Percentiles rank a stretch among this genome's conserved stretches.
These are phyloP conservation scores for Tipula unca DNA, from an alignment of 2,888 invertebrate species.

Conservation along the genomic window DNA sequence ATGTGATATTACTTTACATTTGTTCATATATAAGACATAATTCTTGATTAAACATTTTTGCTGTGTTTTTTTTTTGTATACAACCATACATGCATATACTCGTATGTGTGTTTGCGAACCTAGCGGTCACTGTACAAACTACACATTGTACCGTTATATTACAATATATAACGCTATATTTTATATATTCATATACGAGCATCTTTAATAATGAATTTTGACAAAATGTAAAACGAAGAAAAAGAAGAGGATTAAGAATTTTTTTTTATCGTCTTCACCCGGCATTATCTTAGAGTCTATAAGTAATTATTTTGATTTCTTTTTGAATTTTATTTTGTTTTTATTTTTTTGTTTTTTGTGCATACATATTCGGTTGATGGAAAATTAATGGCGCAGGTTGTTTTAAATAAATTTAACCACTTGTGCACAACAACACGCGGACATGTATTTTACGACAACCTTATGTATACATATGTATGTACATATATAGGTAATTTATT, in stretches of 20 bases:
- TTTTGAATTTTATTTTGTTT: neutral
- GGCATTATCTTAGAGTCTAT: neutral
- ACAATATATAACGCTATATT: neutral
- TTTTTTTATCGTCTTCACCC: neutral
- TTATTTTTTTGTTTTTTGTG: neutral
- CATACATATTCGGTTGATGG: neutral
- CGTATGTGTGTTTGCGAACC: neutral
- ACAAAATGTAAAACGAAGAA: neutral
- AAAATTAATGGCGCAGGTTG: neutral
- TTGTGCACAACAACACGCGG: neutral
- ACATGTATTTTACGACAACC: neutral
- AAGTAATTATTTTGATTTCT: neutral
- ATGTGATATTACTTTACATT: neutral
- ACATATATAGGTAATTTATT: neutral
- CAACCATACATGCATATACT: neutral
- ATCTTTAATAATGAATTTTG: neutral
- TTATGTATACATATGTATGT: neutral
- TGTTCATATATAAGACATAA: neutral
- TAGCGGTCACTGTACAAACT: conserved; percentile 14
- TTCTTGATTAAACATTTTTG: neutral
- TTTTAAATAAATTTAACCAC: neutral
- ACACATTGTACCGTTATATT: neutral
- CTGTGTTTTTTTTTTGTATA: neutral
- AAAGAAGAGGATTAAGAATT: neutral
- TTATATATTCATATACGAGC: neutral